Conservation (phyloP, 1,140 invertebrate species). For the Cherax quadricarinatus region DNA sequence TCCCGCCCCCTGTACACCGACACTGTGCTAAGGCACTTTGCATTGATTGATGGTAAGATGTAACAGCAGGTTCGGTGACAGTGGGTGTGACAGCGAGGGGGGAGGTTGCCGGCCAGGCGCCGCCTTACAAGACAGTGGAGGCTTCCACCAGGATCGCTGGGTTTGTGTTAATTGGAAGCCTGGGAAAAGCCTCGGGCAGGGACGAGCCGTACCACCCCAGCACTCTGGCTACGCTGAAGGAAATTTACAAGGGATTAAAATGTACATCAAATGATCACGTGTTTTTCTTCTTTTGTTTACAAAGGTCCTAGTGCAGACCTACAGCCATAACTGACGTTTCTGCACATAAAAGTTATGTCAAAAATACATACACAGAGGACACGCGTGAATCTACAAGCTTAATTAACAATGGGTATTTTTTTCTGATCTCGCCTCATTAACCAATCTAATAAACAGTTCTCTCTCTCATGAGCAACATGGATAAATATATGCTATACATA, state of each 20-base stretch:
- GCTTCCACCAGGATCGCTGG: neutral
- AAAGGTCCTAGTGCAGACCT: neutral
- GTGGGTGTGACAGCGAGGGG: neutral
- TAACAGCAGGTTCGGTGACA: neutral
- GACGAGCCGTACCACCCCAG: neutral
- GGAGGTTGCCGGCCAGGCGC: no score
- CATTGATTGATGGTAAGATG: conserved; percentile 27
- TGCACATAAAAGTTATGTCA: conserved; percentile 7
- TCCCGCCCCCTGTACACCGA: conserved; percentile 20
- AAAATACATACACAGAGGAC: conserved; percentile 34
- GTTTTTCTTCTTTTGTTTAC: neutral
- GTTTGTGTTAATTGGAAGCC: neutral
- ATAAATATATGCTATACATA: conserved; percentile 30
- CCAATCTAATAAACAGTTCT: neutral
- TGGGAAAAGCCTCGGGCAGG: neutral
- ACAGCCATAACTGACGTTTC: neutral
- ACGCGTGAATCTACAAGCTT: conserved; percentile 41
- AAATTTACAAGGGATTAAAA: conserved; percentile 3
- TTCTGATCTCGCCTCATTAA: neutral
- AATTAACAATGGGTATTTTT: conserved; percentile 29
- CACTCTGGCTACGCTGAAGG: neutral
- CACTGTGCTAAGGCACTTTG: conserved; percentile 41
- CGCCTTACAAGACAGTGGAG: neutral
- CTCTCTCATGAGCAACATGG: conserved; percentile 15
- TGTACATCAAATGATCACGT: conserved; percentile 18